Base-by-base conservation (phyloP, 2,113 vertebrate genomes). In the Alethe castanea region DNA sequence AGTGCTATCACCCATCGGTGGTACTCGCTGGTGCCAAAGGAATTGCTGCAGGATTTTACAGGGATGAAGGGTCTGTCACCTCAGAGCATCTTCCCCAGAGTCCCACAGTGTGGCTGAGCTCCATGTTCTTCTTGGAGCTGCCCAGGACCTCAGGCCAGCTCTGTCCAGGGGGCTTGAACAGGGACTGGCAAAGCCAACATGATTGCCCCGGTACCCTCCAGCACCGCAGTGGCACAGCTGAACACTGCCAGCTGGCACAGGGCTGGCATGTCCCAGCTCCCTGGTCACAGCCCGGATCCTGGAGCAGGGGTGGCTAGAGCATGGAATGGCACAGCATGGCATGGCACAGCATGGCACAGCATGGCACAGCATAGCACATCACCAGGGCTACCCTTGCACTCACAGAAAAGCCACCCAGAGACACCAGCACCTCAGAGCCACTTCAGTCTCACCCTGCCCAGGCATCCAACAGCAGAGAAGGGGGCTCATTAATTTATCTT, bases 1-100 rank as follows among this genome's bases (percentile, higher is more conserved):
- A 40, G 5, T 0, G 0, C 52, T 29, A n/a, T 26, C 19, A 31
- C 23, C 36, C 8, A 2, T 0, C 5, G 0, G 3, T 7, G 33
- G 33, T 47, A 4, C 23, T 56, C 54, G 14, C 29, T 44, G 36
- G 9, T 71, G 38, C 71, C 61, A 64, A 7, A 61, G 26, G 23
- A 47, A 19, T 50, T 54, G 31, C 36, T 38, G 61, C 3, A 4
- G n/a, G 6, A 9, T 61, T 81, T 70, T 35, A 38, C 26, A 40
- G 25, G 40, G 19, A 23, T 22, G 12, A 74, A 44, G 57, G 36
- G 8, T 22, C 40, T 80, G 31, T 50, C 19, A 33, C 23, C 24
- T 26, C 29, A 16, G 5, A 78, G 44, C 69, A 54, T 28, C 72
- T 38, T 47, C 45, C n/a, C 29, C 11, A 42, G 25, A 47, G 15